phyloP scores from a whole-genome alignment of 2,113 vertebrate genomes.

The Apodemus speciosus region DNA sequence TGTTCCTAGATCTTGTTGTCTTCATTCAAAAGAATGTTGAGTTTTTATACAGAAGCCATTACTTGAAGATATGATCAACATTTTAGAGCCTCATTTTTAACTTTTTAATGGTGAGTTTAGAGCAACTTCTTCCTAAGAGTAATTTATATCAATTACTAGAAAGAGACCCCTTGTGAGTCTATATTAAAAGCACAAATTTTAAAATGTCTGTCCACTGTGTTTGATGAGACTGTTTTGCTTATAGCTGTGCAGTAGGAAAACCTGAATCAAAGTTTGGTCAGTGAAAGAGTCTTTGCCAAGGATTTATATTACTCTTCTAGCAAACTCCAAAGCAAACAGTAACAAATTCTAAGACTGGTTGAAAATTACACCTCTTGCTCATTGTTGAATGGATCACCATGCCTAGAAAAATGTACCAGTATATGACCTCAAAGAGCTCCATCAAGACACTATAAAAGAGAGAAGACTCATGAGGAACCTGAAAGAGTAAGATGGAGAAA shows the following conservation, averaged over 20 bases:
- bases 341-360: background rate
- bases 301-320: background rate
- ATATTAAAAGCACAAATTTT: background rate
- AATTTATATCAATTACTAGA: background rate
- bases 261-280: too few species aligned
- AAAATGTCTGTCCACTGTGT: background rate
- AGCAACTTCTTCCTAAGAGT: background rate
- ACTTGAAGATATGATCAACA: background rate
- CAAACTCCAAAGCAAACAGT: background rate
- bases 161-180: background rate
- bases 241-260: background rate
- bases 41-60: background rate
- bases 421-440: background rate
- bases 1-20: background rate
- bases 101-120: background rate
- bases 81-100: background rate
- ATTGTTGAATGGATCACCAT: background rate
- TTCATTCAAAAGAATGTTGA: background rate
- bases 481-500: background rate
- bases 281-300: too few species aligned
- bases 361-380: background rate
- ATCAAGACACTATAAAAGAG: background rate
- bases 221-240: background rate
- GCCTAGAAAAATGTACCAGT: background rate
- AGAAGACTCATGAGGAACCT: background rate